Conservation (phyloP, 2,113 vertebrate species). For the Malaclemys terrapin region DNA sequence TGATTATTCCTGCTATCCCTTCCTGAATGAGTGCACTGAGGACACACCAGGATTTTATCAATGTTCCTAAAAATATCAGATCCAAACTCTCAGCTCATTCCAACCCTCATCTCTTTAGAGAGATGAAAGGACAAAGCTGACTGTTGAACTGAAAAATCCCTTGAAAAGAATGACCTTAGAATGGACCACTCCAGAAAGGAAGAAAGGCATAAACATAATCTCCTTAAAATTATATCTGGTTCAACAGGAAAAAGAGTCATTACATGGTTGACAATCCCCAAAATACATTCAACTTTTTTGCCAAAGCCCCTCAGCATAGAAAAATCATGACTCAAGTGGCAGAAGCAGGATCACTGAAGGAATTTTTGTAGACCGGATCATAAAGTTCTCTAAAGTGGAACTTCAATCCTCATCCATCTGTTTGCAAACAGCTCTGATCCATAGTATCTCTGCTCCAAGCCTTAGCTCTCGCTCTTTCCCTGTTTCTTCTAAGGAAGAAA, state of each 20-base stretch:
- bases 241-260: neutral
- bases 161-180: neutral
- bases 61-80: accelerated
- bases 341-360: neutral
- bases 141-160: neutral
- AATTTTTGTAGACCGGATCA: neutral
- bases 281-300: neutral
- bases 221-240: neutral
- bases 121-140: neutral
- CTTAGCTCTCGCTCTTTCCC: accelerated
- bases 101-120: neutral
- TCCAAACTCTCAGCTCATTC: neutral
- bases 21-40: neutral
- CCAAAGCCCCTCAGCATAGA: neutral
- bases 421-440: neutral
- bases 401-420: neutral
- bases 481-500: no score
- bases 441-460: neutral
- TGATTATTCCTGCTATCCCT: accelerated
- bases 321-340: neutral
- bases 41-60: neutral
- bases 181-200: neutral
- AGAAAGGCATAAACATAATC: neutral
- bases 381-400: neutral
- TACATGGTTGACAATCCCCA: neutral